Evolutionary conservation across 2,113 vertebrate genomes (phyloP), one percentile per base, ranked within the genome.

Genomic region (Ophthalmolycus amberensis): DNA sequence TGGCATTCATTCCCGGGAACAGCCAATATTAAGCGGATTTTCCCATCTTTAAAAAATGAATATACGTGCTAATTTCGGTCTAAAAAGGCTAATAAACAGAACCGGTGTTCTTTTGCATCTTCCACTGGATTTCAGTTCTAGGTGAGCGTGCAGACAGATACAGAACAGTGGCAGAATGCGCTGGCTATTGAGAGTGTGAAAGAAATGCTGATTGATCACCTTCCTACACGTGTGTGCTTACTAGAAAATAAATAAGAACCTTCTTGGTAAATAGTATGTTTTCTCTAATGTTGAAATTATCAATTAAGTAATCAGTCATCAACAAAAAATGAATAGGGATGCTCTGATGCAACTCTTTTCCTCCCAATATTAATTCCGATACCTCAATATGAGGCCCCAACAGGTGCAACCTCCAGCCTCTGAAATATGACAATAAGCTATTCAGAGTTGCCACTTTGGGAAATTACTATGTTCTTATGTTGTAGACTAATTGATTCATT

Each of bases 111-210:
- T 50, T 74, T 42, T 0, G 20, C 9, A 5, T n/a, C 65, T 42
- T 69, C 48, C 60, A 75, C 48, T 40, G 22, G 44, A 9, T 71
- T 44, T 75, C 11, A 25, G 29, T 67, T 14, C 48, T n/a, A 4
- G 14, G 68, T 52, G 74, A 73, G 32, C 12, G 16, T 32, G 71
- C 71, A 42, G 60, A 25, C 54, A 18, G 25, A 78, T 56, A 54
- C 20, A 32, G 38, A 46, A 68, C 40, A 25, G 62, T 32, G 46
- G 46, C 29, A 48, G 58, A 38, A 8, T n/a, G 14, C 5, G n/a
- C 59, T 27, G 18, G 6, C 32, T 59, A 42, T 16, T 56, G 12
- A 56, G 25, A 73, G 12, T 25, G 60, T 29, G 20, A 50, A 40
- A 74, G 5, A 74, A 44, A 48, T n/a, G 7, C 27, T 56, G 20